phyloP scores from a whole-genome alignment of 2,113 vertebrate genomes.

The Kryptolebias marmoratus region DNA sequence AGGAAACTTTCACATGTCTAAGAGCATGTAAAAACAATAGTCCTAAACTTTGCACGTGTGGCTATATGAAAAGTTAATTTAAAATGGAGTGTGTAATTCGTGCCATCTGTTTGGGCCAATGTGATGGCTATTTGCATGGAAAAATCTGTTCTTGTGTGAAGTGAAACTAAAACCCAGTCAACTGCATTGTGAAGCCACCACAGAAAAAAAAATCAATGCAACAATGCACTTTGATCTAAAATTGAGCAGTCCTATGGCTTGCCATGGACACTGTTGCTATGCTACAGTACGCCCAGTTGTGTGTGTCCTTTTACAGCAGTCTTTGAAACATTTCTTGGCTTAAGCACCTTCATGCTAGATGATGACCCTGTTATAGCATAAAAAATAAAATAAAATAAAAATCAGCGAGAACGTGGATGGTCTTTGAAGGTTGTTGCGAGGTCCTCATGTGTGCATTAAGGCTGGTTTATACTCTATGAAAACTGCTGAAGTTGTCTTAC shows the following conservation, averaged over 20 bases:
- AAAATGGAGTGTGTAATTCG: too few species aligned
- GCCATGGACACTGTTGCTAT: neutral
- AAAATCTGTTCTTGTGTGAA: neutral
- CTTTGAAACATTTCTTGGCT: neutral
- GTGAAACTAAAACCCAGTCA: neutral
- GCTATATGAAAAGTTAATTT: neutral
- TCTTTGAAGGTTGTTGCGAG: too few species aligned
- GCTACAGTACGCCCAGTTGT: neutral
- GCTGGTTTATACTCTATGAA: too few species aligned
- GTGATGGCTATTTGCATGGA: neutral
- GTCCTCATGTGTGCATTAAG: too few species aligned
- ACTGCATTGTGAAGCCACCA: too few species aligned
- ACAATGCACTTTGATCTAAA: neutral
- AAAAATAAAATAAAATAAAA: too few species aligned
- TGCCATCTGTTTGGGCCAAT: neutral
- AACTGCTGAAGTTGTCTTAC: too few species aligned
- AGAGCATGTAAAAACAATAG: too few species aligned
- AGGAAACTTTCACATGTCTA: neutral
- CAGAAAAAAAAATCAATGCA: neutral
- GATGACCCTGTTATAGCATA: too few species aligned
- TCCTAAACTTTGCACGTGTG: neutral
- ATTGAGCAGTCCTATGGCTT: neutral
- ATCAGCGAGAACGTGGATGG: too few species aligned
- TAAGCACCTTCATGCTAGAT: too few species aligned
- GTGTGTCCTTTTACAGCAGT: neutral